Base-by-base conservation (phyloP, 2,888 invertebrate species). In the Allygus modestus region DNA sequence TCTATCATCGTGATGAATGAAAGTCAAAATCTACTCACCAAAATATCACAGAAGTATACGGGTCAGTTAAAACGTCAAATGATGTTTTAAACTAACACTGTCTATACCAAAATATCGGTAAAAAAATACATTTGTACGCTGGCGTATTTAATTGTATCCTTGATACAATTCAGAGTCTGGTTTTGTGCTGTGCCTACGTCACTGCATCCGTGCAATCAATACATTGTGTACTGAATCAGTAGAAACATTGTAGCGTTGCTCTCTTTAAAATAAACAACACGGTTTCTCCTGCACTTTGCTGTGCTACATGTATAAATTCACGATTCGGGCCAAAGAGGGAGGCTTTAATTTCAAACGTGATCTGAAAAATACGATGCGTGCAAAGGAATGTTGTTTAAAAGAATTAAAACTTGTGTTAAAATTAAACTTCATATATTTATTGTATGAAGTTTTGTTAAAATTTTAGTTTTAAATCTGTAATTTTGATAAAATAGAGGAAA, bases 1-100 rank as follows among this genome's bases (percentile, higher is more conserved):
- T 31, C 65, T 31, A 11, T 28, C 28, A 28, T 17, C 7, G 23
- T 17, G 28, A 41, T 71, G 71, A 71, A 71, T 71, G 71, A 41
- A 37, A 71, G 17, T 51, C 26, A 15, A 26, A 46, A 26, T 51
- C 0, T 79, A 79, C 79, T 79, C 58, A 79, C 79, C 51, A 79
- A 79, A 79, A 79, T 79, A 79, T 79, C 79, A 79, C 79, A 79
- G 79, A 37, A 37, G 23, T 43, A 41, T 41, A 73, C 12, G 15
- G 4, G 31, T 26, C 0, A 5, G 65, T 65, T 31, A 65, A 65
- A 65, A 28, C n/a, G 15, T 31, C 28, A 12, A 31, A 28, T 11
- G 28, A 28, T 0, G 7, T 23, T 28, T 17, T 15, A 71, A 71
- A 71, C 41, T n/a, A 41, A 71, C 12, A 1, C 37, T 71, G 2